phyloP scores from a whole-genome alignment of 2,797 vertebrate genomes.

The Myioborus miniatus region DNA sequence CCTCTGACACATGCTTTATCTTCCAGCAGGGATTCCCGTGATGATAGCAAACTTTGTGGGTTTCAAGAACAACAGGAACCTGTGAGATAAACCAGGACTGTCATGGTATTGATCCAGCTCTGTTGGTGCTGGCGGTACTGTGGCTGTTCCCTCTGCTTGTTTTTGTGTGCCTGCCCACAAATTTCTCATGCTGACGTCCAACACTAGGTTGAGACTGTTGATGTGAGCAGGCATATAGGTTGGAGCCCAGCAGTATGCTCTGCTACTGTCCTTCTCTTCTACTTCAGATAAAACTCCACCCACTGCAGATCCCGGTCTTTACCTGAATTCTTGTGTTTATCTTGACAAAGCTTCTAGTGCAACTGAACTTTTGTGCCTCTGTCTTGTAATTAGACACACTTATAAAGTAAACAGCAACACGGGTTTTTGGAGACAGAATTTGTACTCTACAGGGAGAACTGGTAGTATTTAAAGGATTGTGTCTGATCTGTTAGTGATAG shows the following conservation, averaged over 20 bases:
- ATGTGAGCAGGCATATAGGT: accelerated
- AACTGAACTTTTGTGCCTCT: background rate
- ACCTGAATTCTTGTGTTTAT: background rate
- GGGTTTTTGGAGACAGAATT: background rate
- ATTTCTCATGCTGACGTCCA: background rate
- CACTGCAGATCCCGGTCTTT: background rate
- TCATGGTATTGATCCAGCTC: background rate
- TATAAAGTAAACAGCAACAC: accelerated
- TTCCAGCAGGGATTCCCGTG: background rate
- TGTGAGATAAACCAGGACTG: background rate
- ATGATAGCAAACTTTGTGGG: background rate
- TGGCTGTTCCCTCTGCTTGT: background rate
- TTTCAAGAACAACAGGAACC: background rate
- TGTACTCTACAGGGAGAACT: background rate
- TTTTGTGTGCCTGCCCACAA: background rate
- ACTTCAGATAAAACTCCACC: accelerated
- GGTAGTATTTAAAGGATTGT: background rate
- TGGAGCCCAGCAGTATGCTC: background rate
- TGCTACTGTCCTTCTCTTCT: background rate
- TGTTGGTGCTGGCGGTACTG: accelerated
- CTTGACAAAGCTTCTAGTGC: background rate
- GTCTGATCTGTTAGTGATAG: background rate
- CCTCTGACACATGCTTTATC: background rate
- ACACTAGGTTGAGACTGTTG: background rate
- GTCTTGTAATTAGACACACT: background rate